phyloP scores from a whole-genome alignment of 1,140 invertebrate genomes.

The Temnothorax longispinosus region DNA sequence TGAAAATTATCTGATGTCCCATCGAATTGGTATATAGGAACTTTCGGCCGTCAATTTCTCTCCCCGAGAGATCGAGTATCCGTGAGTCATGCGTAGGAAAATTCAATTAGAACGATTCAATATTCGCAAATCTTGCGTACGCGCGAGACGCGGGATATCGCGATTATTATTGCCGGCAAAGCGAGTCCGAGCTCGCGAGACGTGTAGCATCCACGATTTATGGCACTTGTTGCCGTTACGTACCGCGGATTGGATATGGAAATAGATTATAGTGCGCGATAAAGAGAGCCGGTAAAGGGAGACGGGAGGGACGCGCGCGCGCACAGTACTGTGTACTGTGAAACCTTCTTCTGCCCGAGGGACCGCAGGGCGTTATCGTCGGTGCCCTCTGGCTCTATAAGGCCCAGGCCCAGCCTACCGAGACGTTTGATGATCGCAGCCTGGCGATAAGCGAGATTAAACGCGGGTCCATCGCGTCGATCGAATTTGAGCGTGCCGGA shows the following conservation, averaged over 20 bases:
- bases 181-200: neutral
- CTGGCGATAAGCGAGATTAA: constrained; percentile 15
- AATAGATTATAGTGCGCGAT: constrained; percentile 50
- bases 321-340: neutral
- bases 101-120: constrained; percentile 9
- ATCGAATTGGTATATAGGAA: neutral
- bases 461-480: neutral
- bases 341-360: neutral
- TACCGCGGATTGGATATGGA: constrained; percentile 36
- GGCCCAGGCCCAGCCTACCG: neutral
- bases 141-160: neutral
- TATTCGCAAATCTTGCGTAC: neutral
- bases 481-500: neutral
- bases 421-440: neutral
- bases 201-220: constrained; percentile 32
- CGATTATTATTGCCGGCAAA: constrained; percentile 17
- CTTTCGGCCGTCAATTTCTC: neutral
- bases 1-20: neutral
- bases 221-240: constrained; percentile 34
- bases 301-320: neutral
- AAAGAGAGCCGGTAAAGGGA: constrained; percentile 21
- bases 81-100: neutral
- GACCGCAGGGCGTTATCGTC: neutral
- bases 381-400: neutral
- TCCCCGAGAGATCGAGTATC: neutral